Conservation (phyloP, 2,888 invertebrate genomes). For the Sphaerophoria rueppellii region DNA sequence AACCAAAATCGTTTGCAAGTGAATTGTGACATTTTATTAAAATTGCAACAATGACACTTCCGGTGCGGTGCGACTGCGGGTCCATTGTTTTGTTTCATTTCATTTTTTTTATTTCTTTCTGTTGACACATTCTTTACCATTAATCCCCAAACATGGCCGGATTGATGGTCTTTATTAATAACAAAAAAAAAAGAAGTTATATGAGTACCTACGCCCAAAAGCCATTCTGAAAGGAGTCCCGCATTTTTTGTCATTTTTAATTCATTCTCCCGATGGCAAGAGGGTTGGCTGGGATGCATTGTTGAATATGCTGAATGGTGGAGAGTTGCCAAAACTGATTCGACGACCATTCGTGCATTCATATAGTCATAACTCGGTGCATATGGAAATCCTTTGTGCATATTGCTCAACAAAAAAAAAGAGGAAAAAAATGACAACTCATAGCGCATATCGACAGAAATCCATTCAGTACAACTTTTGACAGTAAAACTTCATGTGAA, state of each 20-base stretch:
- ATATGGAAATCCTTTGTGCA: constrained; percentile 27
- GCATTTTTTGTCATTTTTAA: constrained; percentile 66
- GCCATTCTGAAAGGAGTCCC: constrained; percentile 41
- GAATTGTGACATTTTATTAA: constrained; percentile 76
- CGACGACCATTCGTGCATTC: neutral
- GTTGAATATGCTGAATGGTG: neutral
- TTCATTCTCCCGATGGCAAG: constrained; percentile 47
- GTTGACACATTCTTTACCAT: constrained; percentile 60
- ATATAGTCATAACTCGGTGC: constrained; percentile 60
- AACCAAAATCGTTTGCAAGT: constrained; percentile 74
- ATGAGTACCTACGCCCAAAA: constrained; percentile 3
- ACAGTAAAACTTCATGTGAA: constrained; percentile 70
- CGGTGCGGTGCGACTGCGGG: neutral
- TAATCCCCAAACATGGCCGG: constrained; percentile 39
- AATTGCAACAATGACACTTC: constrained; percentile 74
- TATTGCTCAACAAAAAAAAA: constrained; percentile 1
- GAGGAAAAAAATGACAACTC: constrained; percentile 17
- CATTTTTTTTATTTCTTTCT: constrained; percentile 17
- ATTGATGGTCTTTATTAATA: constrained; percentile 28
- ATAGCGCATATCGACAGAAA: constrained; percentile 61
- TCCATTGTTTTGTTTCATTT: constrained; percentile 39
- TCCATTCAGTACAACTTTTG: constrained; percentile 70
- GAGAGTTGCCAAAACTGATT: constrained; percentile 56
- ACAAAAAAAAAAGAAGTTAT: constrained; percentile 1
- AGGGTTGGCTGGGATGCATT: neutral